Evolutionary conservation across 2,888 invertebrate genomes (phyloP).

Genomic region (Plagodis pulveraria): DNA sequence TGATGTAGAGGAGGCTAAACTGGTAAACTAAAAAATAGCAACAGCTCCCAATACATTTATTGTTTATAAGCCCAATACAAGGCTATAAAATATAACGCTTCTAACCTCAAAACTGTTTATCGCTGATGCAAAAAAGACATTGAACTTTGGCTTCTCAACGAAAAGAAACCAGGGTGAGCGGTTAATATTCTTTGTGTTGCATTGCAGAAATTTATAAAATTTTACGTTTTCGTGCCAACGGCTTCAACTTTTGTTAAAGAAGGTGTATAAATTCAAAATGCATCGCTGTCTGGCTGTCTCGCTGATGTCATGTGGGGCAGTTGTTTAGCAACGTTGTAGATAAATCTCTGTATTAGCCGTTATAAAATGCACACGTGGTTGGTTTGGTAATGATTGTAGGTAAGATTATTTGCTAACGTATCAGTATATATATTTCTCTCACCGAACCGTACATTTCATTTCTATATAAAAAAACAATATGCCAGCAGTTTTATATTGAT

Average conservation of each 20-base stretch:
- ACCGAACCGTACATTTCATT: too few species aligned
- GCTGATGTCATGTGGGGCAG: slow-evolving; percentile 25
- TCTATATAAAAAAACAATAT: too few species aligned
- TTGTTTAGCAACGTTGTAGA: slow-evolving; percentile 13
- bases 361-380: background rate
- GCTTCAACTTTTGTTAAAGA: slow-evolving; percentile 8
- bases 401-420: too few species aligned
- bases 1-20: too few species aligned
- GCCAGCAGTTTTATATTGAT: too few species aligned
- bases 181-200: slow-evolving; percentile 25
- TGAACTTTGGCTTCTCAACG: slow-evolving; percentile 16
- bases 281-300: slow-evolving; percentile 4
- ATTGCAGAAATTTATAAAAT: slow-evolving; percentile 23
- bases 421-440: too few species aligned
- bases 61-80: background rate
- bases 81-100: slow-evolving; percentile 17
- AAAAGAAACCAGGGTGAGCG: slow-evolving; percentile 27
- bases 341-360: background rate
- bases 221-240: slow-evolving; percentile 16
- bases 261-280: slow-evolving; percentile 12
- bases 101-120: slow-evolving; percentile 23
- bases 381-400: too few species aligned
- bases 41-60: too few species aligned
- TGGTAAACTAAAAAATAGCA: too few species aligned
- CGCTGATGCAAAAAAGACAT: slow-evolving; percentile 29